Percentiles rank a stretch among this genome's conserved stretches.
These are phyloP conservation scores for Procavia capensis DNA, from an alignment of 2,113 vertebrate species.

Conservation along the genomic window DNA sequence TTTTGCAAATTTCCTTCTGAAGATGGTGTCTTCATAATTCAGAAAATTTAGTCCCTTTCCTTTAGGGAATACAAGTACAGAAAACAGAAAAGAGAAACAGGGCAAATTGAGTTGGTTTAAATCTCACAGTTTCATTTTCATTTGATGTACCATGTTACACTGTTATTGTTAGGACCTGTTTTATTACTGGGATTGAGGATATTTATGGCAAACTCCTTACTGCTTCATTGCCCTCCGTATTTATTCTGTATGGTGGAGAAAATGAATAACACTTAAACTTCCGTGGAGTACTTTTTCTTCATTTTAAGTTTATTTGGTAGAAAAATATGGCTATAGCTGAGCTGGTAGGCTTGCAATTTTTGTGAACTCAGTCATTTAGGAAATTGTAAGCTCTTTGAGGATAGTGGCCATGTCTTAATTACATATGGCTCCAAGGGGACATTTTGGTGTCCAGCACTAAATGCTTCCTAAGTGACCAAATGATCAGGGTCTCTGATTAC, in stretches of 20 bases:
- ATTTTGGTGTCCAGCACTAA: background rate
- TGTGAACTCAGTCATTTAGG: background rate
- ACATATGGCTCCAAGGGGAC: background rate
- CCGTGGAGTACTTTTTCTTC: background rate
- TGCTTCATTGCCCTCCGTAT: slow-evolving; percentile 19
- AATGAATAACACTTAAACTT: slow-evolving; percentile 13
- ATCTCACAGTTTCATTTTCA: slow-evolving; percentile 15
- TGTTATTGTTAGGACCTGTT: slow-evolving; percentile 21
- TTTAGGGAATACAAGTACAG: slow-evolving; percentile 13
- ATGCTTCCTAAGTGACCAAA: background rate
- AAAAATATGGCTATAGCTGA: background rate
- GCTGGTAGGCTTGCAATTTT: background rate
- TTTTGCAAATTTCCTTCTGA: background rate
- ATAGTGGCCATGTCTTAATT: background rate
- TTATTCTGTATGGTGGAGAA: slow-evolving; percentile 40
- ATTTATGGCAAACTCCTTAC: background rate
- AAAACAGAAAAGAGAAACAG: background rate
- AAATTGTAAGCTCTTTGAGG: background rate
- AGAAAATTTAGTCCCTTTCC: background rate
- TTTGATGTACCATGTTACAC: slow-evolving; percentile 9
- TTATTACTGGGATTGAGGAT: background rate
- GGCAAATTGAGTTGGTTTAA: slow-evolving; percentile 37
- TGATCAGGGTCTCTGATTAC: background rate
- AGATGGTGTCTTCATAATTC: slow-evolving; percentile 2
- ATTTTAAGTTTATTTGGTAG: background rate